Evolutionary conservation across 2,888 invertebrate species (phyloP).

Genomic region (Andrena fulva): DNA sequence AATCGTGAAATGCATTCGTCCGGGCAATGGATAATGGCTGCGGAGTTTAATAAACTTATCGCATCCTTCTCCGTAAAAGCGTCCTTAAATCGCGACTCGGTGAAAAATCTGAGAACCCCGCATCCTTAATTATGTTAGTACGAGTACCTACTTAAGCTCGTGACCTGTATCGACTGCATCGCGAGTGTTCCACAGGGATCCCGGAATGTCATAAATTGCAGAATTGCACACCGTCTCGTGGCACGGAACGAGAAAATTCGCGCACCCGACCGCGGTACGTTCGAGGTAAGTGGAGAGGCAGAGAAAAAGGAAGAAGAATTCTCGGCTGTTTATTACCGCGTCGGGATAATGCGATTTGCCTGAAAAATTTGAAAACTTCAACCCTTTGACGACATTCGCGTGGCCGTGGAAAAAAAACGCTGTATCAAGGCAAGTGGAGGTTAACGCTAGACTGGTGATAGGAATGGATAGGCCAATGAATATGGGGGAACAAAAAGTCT

Average conservation of each 20-base stretch:
- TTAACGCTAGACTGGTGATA: not conserved
- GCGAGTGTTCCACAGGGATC: constrained; percentile 23
- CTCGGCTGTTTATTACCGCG: too few species aligned
- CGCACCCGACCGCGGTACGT: not conserved
- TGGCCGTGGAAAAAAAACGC: too few species aligned
- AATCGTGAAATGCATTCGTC: not conserved
- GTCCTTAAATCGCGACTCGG: not conserved
- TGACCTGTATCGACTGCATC: constrained; percentile 21
- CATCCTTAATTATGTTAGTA: constrained; percentile 38
- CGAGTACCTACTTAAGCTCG: constrained; percentile 33
- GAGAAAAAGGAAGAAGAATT: too few species aligned
- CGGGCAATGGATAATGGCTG: too few species aligned
- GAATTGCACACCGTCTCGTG: not conserved
- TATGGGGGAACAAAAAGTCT: constrained; percentile 45
- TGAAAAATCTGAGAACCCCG: constrained; percentile 39
- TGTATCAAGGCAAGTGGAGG: constrained; percentile 4
- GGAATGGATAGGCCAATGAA: constrained; percentile 16
- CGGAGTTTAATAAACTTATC: constrained; percentile 3
- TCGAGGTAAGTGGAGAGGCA: too few species aligned
- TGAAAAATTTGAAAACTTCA: not conserved
- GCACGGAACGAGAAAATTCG: constrained; percentile 27
- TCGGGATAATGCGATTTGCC: too few species aligned
- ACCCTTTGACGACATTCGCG: too few species aligned
- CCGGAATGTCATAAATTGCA: constrained; percentile 36
- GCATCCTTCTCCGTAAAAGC: constrained; percentile 1